Evolutionary conservation across 2,113 vertebrate species (phyloP).

Genomic region (Corythoichthys intestinalis): DNA sequence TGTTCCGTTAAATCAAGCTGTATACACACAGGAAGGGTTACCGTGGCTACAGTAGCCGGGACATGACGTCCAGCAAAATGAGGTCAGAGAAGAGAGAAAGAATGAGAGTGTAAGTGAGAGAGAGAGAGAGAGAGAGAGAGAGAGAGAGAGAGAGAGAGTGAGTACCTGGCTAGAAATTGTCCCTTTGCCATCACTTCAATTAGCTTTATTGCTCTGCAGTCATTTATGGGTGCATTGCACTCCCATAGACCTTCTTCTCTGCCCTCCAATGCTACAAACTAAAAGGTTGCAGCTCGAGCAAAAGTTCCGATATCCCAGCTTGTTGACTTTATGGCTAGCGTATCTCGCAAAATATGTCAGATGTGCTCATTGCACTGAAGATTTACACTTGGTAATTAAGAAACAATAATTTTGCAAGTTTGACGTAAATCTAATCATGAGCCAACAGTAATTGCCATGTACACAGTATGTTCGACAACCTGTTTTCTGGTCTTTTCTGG

Average conservation of each 20-base stretch:
- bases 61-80: constrained; percentile 21
- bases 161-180: constrained; percentile 52
- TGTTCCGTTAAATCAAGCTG: background rate
- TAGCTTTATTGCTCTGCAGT: constrained; percentile 64
- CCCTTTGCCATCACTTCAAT: constrained; percentile 65
- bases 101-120: constrained; percentile 4
- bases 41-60: constrained; percentile 9
- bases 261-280: constrained; percentile 30
- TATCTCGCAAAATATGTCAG: background rate
- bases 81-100: constrained; percentile 26
- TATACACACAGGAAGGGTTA: constrained; percentile 3
- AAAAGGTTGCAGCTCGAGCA: constrained; percentile 8
- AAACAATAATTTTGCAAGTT: no score
- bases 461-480: no score
- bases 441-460: no score
- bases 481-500: no score
- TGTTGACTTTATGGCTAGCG: background rate
- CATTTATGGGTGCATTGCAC: constrained; percentile 52
- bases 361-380: background rate
- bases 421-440: no score
- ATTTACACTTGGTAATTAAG: background rate
- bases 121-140: background rate
- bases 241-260: constrained; percentile 36
- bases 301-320: background rate
- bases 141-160: constrained; percentile 9